Evolutionary conservation across 2,888 invertebrate genomes (phyloP), one percentile per base, ranked within the genome.

Genomic region (Emmelina monodactyla): DNA sequence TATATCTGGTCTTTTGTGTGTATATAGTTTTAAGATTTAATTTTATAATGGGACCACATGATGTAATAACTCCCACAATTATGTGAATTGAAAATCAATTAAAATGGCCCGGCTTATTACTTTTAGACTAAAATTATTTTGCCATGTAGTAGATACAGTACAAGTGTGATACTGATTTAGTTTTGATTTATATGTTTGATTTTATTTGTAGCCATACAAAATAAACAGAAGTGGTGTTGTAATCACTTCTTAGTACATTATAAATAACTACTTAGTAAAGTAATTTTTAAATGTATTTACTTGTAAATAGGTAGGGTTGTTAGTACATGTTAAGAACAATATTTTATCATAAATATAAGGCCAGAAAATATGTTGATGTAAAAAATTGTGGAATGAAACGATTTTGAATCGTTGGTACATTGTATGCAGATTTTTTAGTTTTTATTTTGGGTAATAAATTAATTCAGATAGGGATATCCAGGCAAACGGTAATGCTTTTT

Each of bases 141-240:
- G n/a, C 7, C 11, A n/a, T 13, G 9, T 29, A 13, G 4, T 14
- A 29, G 68, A 61, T 69, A 65, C 62, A 68, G 66, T 71, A 69
- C 65, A 69, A 70, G 67, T 65, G 67, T 70, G 67, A 67, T 69
- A 68, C 11, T 9, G 11, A 25, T 25, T 19, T 19, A 19, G 5
- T 19, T 25, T 7, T 25, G 19, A 9, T 19, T 19, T 9, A 19
- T 19, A 9, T 9, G 11, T 7, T 9, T 3, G 9, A 25, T 25
- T 25, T 7, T 25, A 3, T 25, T 25, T 19, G 9, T 25, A 25
- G 25, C 25, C 25, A 25, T 25, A 52, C 56, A 53, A 51, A 49
- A 39, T 45, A 33, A 46, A 45, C 43, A 38, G 60, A 56, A 72
- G 72, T 75, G 75, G 64, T 76, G 73, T 75, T 76, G 51, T 75